These are phyloP conservation scores for Danio aesculapii DNA, from an alignment of 2,797 vertebrate genomes.

Conservation along the genomic window DNA sequence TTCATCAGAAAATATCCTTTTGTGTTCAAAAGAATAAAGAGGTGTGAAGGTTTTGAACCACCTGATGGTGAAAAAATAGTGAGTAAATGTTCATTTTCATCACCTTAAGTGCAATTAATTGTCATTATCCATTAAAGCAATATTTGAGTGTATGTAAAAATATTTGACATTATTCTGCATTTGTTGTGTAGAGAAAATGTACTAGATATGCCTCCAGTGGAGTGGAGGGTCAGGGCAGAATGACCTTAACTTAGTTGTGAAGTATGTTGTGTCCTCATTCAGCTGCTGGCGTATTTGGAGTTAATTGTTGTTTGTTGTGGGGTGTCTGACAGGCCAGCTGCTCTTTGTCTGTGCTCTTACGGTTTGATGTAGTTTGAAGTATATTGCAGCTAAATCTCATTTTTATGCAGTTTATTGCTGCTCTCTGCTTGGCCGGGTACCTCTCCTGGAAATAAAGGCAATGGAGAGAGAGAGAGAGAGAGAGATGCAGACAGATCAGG, in stretches of 20 bases:
- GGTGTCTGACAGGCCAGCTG: conserved; percentile 63
- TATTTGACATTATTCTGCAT: too few species aligned
- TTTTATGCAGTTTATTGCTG: conserved; percentile 65
- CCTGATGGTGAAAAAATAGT: too few species aligned
- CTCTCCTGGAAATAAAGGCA: conserved; percentile 43
- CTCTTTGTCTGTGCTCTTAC: conserved; percentile 65
- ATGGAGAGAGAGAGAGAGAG: conserved; percentile 17
- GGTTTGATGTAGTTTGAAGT: conserved; percentile 69
- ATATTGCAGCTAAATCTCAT: conserved; percentile 58
- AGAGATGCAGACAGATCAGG: not conserved
- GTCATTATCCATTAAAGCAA: not conserved
- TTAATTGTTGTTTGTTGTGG: conserved; percentile 46
- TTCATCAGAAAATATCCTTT: too few species aligned
- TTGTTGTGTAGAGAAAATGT: too few species aligned
- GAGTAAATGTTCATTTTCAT: too few species aligned
- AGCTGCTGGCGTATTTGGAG: conserved; percentile 53
- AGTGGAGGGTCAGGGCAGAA: not conserved
- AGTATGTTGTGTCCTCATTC: conserved; percentile 17
- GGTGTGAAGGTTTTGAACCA: too few species aligned
- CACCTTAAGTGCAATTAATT: not conserved
- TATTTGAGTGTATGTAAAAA: not conserved
- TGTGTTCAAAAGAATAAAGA: too few species aligned
- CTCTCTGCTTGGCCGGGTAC: conserved; percentile 20
- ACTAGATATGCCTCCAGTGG: too few species aligned
- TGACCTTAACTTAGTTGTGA: conserved; percentile 38